phyloP scores from a whole-genome alignment of 2,113 vertebrate genomes.

The Leuciscus idus region DNA sequence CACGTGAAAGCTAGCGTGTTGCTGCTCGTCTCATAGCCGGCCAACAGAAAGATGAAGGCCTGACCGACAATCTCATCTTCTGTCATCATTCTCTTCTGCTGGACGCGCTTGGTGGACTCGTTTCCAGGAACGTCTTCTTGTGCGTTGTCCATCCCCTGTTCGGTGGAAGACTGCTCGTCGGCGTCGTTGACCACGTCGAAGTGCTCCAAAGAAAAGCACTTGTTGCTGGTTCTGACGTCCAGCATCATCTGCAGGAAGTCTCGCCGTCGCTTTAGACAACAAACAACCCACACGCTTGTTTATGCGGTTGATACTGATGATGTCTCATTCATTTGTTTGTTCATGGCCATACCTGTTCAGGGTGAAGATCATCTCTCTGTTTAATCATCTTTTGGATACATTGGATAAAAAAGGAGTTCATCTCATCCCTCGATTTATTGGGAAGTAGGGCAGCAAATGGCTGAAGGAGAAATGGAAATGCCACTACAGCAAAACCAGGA shows the following conservation, averaged over 20 bases:
- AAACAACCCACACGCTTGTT: background rate
- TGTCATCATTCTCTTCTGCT: conserved; percentile 73
- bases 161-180: background rate
- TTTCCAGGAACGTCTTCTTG: conserved; percentile 1
- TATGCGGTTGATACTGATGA: background rate
- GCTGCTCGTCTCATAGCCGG: conserved; percentile 89
- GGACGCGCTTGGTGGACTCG: background rate
- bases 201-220: conserved; percentile 63
- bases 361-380: conserved; percentile 83
- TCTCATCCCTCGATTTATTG: conserved; percentile 82
- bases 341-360: conserved; percentile 79
- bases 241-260: conserved; percentile 95
- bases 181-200: conserved; percentile 70
- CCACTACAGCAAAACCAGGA: conserved; percentile 72
- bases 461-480: conserved; percentile 85
- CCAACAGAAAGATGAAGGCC: conserved; percentile 88
- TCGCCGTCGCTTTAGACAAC: conserved; percentile 78
- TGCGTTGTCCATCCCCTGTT: background rate
- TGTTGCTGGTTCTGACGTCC: conserved; percentile 71
- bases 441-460: conserved; percentile 80
- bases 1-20: conserved; percentile 86
- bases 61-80: conserved; percentile 92
- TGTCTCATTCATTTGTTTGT: background rate
- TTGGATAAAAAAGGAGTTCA: conserved; percentile 86
- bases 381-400: conserved; percentile 83